A percentile compares a stretch with the other conserved stretches of the same genome.
phyloP scores from a whole-genome alignment of 2,888 invertebrate genomes.

The Trypoxylon attenuatum region DNA sequence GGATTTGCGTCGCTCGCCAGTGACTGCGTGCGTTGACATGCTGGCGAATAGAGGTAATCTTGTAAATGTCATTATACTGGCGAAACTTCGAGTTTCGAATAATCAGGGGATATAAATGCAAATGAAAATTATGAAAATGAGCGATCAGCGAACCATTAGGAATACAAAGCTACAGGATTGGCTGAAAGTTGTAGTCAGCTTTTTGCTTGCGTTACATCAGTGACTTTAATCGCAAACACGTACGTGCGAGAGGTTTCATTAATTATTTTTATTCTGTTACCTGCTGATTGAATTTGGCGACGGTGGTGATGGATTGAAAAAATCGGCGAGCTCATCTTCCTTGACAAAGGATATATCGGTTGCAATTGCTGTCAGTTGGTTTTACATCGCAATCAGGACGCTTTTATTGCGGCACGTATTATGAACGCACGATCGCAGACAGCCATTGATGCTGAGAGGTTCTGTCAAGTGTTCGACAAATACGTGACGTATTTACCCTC shows the following conservation, averaged over 20 bases:
- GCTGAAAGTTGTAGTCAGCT: conserved; percentile 42
- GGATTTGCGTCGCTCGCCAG: conserved; percentile 37
- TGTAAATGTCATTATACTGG: conserved; percentile 45
- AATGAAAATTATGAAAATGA: conserved; percentile 59
- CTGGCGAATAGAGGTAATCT: conserved; percentile 35
- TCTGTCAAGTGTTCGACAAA: conserved; percentile 56
- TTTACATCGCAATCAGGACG: conserved; percentile 34
- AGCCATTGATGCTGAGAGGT: conserved; percentile 48
- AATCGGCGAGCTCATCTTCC: not conserved
- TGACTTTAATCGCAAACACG: no score
- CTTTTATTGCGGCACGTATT: conserved; percentile 39
- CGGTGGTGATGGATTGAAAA: no score
- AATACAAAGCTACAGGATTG: conserved; percentile 38
- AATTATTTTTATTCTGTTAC: no score
- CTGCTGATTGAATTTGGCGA: no score
- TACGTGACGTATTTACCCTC: conserved; percentile 59
- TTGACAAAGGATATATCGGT: not conserved
- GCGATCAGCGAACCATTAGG: conserved; percentile 40
- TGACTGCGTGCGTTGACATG: conserved; percentile 46
- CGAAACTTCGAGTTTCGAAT: conserved; percentile 44
- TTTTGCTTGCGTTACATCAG: no score
- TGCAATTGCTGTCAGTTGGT: conserved; percentile 39
- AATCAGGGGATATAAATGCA: conserved; percentile 59
- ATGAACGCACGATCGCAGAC: conserved; percentile 47
- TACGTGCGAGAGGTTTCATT: not conserved